Evolutionary conservation across 2,797 vertebrate species (phyloP).

Genomic region (Sebastes taczanowskii): DNA sequence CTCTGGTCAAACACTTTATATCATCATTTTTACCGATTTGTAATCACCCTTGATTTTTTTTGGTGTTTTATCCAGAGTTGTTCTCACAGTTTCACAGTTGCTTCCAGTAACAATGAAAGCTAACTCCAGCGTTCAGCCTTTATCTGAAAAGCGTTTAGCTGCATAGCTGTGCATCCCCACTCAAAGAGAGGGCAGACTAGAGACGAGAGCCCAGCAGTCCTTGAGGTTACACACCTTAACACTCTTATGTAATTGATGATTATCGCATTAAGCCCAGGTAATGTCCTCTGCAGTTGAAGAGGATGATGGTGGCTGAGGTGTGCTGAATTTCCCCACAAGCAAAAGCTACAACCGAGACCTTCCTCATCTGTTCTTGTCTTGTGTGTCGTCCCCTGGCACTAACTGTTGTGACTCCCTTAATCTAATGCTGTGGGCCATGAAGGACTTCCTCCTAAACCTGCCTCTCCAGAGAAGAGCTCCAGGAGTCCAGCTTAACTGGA

Average conservation of each 20-base stretch:
- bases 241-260: background rate
- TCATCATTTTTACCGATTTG: background rate
- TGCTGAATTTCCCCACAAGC: background rate
- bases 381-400: background rate
- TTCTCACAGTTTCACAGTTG: background rate
- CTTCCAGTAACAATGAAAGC: background rate
- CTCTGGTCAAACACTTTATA: background rate
- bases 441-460: background rate
- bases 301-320: background rate
- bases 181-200: background rate
- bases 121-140: too few species aligned
- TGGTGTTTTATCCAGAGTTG: background rate
- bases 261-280: background rate
- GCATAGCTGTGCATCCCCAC: background rate
- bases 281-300: background rate
- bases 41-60: background rate
- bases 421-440: background rate
- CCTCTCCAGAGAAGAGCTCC: slow-evolving; percentile 1
- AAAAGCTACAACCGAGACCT: background rate
- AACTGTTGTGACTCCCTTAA: background rate
- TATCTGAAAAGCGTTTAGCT: too few species aligned
- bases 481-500: background rate
- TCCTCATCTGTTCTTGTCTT: background rate
- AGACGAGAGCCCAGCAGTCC: background rate
- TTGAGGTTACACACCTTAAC: background rate